A percentile compares a stretch with the other conserved stretches of the same genome.
phyloP scores from a whole-genome alignment of 2,888 invertebrate species.

The Hypena proboscidalis region DNA sequence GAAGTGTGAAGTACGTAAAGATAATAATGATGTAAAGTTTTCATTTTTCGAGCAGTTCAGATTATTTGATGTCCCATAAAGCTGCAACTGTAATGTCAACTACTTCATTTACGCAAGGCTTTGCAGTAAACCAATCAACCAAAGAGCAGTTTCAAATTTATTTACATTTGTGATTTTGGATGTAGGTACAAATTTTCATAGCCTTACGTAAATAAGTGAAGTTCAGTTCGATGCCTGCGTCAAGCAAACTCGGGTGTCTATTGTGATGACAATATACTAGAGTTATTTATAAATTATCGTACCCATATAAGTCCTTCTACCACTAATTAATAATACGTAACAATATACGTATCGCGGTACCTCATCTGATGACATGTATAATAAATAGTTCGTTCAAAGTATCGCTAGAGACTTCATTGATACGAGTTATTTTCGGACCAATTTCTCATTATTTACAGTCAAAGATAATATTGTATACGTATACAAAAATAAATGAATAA shows the following conservation, averaged over 20 bases:
- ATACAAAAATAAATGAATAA: no score
- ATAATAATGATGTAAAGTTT: slow-evolving; percentile 16
- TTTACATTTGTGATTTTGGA: slow-evolving; percentile 27
- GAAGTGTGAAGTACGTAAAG: slow-evolving; percentile 14
- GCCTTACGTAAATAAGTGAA: slow-evolving; percentile 8
- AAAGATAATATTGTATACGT: slow-evolving; percentile 1
- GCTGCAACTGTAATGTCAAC: slow-evolving; percentile 17
- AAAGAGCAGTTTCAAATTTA: slow-evolving; percentile 7
- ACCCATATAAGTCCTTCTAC: slow-evolving; percentile 27
- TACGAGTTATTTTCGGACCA: slow-evolving; percentile 13
- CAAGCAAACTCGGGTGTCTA: slow-evolving; percentile 36
- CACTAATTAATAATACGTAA: slow-evolving; percentile 29
- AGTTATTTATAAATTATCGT: slow-evolving; percentile 43
- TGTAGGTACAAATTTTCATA: no score
- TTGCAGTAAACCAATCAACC: slow-evolving; percentile 8
- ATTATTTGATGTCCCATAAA: slow-evolving; percentile 12
- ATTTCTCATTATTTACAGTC: slow-evolving; percentile 3
- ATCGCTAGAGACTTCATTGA: slow-evolving; percentile 5
- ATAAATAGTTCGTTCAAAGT: slow-evolving; percentile 1
- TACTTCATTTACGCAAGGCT: slow-evolving; percentile 24
- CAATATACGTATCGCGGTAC: slow-evolving; percentile 39
- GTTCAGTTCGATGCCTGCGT: slow-evolving; percentile 26
- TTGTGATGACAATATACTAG: slow-evolving; percentile 70
- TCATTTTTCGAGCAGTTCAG: slow-evolving; percentile 15
- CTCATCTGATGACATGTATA: not conserved